These are phyloP conservation scores for Botia almorhae DNA, from an alignment of 2,797 vertebrate genomes.

Conservation along the genomic window DNA sequence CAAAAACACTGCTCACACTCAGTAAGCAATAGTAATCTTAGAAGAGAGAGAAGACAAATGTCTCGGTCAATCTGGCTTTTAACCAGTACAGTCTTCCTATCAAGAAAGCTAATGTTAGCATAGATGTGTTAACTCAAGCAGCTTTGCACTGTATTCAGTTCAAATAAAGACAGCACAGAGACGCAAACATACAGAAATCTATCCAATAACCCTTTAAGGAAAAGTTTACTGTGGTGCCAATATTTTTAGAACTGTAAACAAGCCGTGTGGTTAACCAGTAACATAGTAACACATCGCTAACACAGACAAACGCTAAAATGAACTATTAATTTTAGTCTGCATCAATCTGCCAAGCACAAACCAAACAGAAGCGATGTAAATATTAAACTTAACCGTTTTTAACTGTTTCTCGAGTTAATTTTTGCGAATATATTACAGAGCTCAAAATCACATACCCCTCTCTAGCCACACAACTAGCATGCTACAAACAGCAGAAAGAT, in stretches of 20 bases:
- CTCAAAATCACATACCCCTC: conserved; percentile 23
- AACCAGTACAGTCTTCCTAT: not conserved
- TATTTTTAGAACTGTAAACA: conserved; percentile 27
- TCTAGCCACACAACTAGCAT: conserved; percentile 43
- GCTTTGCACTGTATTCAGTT: not conserved
- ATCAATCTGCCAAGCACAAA: not conserved
- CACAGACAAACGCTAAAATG: not conserved
- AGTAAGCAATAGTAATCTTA: not conserved
- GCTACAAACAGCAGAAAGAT: conserved; percentile 41
- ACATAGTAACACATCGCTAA: not conserved
- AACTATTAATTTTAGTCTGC: not conserved
- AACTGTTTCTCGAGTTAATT: not conserved
- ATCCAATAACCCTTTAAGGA: not conserved
- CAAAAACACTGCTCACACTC: not conserved
- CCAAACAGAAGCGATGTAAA: not conserved
- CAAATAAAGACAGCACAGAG: not conserved
- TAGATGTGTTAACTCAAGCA: not conserved
- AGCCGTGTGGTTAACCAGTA: conserved; percentile 1
- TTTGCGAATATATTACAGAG: not conserved
- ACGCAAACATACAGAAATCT: not conserved
- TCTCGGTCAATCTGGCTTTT: conserved; percentile 13
- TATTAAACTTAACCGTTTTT: not conserved
- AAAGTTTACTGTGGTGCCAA: not conserved
- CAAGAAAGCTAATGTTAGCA: conserved; percentile 28
- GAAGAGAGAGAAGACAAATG: not conserved